Conservation (phyloP, 2,888 invertebrate genomes). For the Lithophane leautieri region DNA sequence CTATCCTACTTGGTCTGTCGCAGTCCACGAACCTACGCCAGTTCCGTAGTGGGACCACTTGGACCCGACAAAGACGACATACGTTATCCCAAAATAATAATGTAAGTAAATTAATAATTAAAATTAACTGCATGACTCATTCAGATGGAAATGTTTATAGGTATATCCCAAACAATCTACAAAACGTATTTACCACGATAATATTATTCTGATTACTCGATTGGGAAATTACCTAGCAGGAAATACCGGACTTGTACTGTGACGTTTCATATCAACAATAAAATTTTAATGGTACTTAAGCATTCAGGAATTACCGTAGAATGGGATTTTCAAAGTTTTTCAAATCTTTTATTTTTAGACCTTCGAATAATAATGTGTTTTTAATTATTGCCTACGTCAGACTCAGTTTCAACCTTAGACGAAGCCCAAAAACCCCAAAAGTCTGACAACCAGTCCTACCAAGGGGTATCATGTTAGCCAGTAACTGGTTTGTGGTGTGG, state of each 20-base stretch:
- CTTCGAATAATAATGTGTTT: not conserved
- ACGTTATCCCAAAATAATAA: too few species aligned
- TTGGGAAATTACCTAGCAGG: conserved; percentile 55
- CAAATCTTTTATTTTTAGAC: not conserved
- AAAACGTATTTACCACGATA: conserved; percentile 28
- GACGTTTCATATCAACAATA: conserved; percentile 26
- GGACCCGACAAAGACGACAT: too few species aligned
- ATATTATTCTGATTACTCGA: not conserved
- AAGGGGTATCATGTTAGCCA: not conserved
- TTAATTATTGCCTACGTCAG: not conserved
- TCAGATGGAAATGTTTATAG: not conserved
- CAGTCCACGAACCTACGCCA: too few species aligned
- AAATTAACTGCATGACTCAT: conserved; percentile 25
- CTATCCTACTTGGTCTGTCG: too few species aligned
- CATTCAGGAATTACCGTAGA: conserved; percentile 29
- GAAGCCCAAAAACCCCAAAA: not conserved
- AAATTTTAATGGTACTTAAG: conserved; percentile 2
- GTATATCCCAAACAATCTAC: conserved; percentile 20
- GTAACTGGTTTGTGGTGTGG: not conserved
- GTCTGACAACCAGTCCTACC: not conserved
- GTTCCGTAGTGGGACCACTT: too few species aligned
- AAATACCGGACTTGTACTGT: conserved; percentile 38
- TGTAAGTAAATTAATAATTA: too few species aligned
- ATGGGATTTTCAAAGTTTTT: not conserved
- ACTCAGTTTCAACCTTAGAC: not conserved